Conservation (phyloP, 2,113 vertebrate genomes). For the Nicator chloris region DNA sequence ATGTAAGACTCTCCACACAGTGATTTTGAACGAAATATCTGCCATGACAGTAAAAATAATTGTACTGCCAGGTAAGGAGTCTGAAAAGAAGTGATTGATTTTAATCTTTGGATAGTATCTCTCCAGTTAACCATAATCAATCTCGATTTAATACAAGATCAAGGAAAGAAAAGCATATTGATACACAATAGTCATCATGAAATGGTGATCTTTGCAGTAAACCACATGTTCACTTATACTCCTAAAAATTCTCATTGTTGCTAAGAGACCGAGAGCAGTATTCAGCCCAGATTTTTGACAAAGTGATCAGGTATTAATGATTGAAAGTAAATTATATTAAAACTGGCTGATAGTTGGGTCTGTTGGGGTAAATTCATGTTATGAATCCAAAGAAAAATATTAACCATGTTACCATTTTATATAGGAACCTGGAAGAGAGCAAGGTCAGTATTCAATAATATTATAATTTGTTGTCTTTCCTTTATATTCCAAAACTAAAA, state of each 20-base stretch:
- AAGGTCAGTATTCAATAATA: conserved; percentile 42
- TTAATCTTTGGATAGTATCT: background rate
- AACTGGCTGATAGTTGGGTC: background rate
- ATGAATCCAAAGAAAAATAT: background rate
- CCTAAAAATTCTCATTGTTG: background rate
- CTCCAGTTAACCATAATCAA: background rate
- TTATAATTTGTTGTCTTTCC: background rate
- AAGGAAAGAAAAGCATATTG: background rate
- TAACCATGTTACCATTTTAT: conserved; percentile 34
- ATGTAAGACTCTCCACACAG: background rate
- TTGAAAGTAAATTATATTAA: background rate
- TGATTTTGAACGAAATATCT: background rate
- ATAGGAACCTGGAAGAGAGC: conserved; percentile 2
- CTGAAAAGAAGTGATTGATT: background rate
- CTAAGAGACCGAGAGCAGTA: background rate
- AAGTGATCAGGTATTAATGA: background rate
- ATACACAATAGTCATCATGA: background rate
- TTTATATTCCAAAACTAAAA: background rate
- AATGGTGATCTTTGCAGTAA: background rate
- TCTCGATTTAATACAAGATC: background rate
- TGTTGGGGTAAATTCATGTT: background rate
- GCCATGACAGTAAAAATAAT: background rate
- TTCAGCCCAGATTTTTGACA: background rate
- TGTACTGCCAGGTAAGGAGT: background rate
- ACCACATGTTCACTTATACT: background rate